Evolutionary conservation across 2,113 vertebrate species (phyloP).

Genomic region (Gopherus evgoodei): DNA sequence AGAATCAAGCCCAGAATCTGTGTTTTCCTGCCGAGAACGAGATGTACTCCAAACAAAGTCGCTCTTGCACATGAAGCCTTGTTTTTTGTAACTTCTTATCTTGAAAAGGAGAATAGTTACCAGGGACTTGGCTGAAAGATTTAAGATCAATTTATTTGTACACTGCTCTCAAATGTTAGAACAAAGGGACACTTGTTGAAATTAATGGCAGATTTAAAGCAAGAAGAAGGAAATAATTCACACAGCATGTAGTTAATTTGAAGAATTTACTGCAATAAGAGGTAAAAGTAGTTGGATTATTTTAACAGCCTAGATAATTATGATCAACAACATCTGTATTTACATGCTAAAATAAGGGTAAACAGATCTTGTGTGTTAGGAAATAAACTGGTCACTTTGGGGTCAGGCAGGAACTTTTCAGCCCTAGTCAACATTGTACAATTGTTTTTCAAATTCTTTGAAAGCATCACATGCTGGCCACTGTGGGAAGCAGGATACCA

Average conservation of each 20-base stretch:
- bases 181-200: not conserved
- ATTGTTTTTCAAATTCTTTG: not conserved
- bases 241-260: not conserved
- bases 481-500: not conserved
- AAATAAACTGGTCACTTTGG: not conserved
- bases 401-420: not conserved
- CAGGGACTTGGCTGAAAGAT: not conserved
- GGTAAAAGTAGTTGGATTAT: not conserved
- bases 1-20: not conserved
- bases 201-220: not conserved
- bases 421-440: not conserved
- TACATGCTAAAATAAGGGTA: not conserved
- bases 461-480: not conserved
- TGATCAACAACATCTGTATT: not conserved
- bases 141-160: not conserved
- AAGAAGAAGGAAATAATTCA: not conserved
- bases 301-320: not conserved
- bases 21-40: not conserved
- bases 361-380: not conserved
- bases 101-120: not conserved
- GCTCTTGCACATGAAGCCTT: not conserved
- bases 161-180: not conserved
- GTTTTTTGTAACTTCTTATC: not conserved
- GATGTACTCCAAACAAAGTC: not conserved
- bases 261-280: not conserved